Conservation (phyloP, 2,113 vertebrate species). For the Dasyprocta punctata region DNA sequence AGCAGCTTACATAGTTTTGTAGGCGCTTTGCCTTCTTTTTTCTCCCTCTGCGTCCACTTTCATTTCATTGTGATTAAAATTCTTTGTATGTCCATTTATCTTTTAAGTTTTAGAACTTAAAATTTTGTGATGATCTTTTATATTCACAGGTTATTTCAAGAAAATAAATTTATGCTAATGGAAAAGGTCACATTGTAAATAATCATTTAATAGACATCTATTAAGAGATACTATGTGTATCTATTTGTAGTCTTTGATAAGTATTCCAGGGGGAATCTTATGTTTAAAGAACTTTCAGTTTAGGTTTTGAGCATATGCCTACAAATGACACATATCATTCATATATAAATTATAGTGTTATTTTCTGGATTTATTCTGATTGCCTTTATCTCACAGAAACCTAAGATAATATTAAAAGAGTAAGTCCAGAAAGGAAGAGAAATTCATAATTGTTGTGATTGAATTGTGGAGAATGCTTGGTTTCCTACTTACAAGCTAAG, state of each 20-base stretch:
- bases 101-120: not conserved
- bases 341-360: not conserved
- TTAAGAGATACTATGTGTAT: not conserved
- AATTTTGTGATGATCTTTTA: conserved; percentile 41
- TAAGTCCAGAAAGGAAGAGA: not conserved
- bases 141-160: not conserved
- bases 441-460: not conserved
- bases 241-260: not conserved
- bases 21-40: not conserved
- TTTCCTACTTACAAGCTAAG: not conserved
- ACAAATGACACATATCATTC: not conserved
- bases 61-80: conserved; percentile 3
- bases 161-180: conserved; percentile 9
- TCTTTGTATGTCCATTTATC: not conserved
- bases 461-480: not conserved
- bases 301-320: conserved; percentile 16
- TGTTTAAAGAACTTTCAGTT: not conserved
- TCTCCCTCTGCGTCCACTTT: not conserved
- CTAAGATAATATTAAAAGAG: not conserved
- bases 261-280: not conserved
- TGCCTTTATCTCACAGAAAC: not conserved
- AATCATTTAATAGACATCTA: not conserved
- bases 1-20: conserved; percentile 27
- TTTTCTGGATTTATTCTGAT: conserved; percentile 24
- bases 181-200: not conserved